Evolutionary conservation across 2,113 vertebrate species (phyloP).

Genomic region (Scalopus aquaticus): DNA sequence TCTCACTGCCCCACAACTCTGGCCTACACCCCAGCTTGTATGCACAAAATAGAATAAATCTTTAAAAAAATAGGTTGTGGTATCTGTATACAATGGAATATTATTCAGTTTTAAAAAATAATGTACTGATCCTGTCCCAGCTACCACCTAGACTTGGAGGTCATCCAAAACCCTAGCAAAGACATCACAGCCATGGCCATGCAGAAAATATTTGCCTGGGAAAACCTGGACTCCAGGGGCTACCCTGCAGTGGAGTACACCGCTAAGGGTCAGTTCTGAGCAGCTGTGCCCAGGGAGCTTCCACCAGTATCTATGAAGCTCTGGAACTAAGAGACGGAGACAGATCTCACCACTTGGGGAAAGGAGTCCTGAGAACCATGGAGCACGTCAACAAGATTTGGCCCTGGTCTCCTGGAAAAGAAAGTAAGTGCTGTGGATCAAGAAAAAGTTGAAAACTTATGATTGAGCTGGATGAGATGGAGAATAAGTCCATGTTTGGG

Average conservation of each 20-base stretch:
- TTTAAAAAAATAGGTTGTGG: too few species aligned
- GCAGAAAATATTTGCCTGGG: slow-evolving; percentile 88
- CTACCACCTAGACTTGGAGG: slow-evolving; percentile 48
- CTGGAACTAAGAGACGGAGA: slow-evolving; percentile 93
- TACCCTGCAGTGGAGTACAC: slow-evolving; percentile 93
- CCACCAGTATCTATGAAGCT: slow-evolving; percentile 92
- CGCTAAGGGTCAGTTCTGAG: slow-evolving; percentile 90
- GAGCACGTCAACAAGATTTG: slow-evolving; percentile 92
- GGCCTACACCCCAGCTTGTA: too few species aligned
- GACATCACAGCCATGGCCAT: slow-evolving; percentile 90
- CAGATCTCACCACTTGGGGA: slow-evolving; percentile 91
- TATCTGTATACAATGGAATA: too few species aligned
- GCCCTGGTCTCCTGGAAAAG: slow-evolving; percentile 90
- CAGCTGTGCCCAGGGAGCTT: slow-evolving; percentile 93
- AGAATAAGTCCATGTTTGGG: slow-evolving; percentile 94
- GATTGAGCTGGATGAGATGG: slow-evolving; percentile 92
- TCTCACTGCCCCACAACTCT: too few species aligned
- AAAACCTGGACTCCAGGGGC: slow-evolving; percentile 91
- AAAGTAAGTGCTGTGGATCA: slow-evolving; percentile 92
- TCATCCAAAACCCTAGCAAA: background rate
- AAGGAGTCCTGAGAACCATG: slow-evolving; percentile 93
- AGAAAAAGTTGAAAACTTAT: slow-evolving; percentile 94
- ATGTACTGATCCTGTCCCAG: slow-evolving; percentile 69
- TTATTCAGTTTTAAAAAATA: too few species aligned
- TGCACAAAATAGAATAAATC: too few species aligned